phyloP scores from a whole-genome alignment of 2,113 vertebrate genomes.

The Mesembrinibis cayennensis region DNA sequence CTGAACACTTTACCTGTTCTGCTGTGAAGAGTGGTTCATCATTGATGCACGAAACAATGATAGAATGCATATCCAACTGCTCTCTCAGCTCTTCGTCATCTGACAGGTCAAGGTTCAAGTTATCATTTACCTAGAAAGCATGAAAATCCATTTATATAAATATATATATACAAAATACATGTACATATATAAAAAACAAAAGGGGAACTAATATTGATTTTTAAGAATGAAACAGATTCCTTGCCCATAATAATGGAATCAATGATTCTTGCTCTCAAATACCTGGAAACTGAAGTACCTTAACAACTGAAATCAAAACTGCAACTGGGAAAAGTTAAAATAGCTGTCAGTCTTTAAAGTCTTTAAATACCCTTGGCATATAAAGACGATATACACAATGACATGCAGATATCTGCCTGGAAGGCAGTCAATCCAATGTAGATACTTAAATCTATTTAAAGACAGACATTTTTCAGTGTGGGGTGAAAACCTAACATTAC shows the following conservation, averaged over 20 bases:
- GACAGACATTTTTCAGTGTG: neutral
- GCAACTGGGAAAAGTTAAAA: neutral
- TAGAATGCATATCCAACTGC: constrained; percentile 97
- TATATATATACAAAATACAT: neutral
- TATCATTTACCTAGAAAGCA: constrained; percentile 79
- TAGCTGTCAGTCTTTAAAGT: neutral
- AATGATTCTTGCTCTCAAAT: neutral
- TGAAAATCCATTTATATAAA: neutral
- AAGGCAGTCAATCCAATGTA: neutral
- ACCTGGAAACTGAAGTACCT: neutral
- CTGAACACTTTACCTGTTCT: constrained; percentile 84
- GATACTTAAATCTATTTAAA: neutral
- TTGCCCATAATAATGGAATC: neutral
- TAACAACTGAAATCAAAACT: neutral
- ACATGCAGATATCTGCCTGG: neutral
- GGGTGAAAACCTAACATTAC: neutral
- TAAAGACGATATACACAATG: neutral
- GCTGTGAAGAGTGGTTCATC: constrained; percentile 96
- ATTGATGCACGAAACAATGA: constrained; percentile 92
- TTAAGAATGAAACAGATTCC: neutral
- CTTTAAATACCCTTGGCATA: neutral
- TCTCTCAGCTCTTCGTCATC: constrained; percentile 97
- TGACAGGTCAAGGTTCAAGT: constrained; percentile 88
- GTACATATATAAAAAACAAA: neutral
- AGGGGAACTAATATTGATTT: neutral